Conservation (phyloP, 2,113 vertebrate species). For the Asarcornis scutulata region DNA sequence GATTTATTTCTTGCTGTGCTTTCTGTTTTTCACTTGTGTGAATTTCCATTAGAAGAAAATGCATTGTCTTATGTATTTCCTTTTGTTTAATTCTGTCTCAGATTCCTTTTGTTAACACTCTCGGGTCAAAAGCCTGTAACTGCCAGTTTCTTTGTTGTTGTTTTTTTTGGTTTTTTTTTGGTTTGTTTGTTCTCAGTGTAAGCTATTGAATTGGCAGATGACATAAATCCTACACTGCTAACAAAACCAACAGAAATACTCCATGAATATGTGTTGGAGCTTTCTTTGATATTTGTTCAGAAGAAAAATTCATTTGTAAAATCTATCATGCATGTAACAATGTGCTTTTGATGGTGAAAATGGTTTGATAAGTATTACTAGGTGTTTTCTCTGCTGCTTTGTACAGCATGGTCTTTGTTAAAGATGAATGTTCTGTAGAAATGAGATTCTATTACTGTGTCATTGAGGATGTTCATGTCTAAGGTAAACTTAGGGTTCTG, state of each 20-base stretch:
- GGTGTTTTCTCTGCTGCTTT: conserved; percentile 54
- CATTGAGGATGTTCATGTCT: conserved; percentile 21
- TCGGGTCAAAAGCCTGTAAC: conserved; percentile 44
- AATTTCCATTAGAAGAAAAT: conserved; percentile 34
- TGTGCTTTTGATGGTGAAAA: conserved; percentile 74
- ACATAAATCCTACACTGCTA: conserved; percentile 36
- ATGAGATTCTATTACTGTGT: conserved; percentile 60
- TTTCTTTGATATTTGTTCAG: conserved; percentile 70
- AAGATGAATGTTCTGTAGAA: conserved; percentile 58
- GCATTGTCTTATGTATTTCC: not conserved
- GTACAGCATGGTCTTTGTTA: conserved; percentile 55
- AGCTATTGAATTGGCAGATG: conserved; percentile 62
- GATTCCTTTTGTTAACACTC: conserved; percentile 33
- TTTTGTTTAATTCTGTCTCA: conserved; percentile 63
- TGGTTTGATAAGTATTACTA: conserved; percentile 84
- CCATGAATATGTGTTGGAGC: conserved; percentile 22
- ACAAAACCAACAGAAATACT: conserved; percentile 59
- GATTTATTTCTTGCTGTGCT: conserved; percentile 58
- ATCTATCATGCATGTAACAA: conserved; percentile 75
- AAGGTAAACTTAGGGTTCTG: conserved; percentile 14
- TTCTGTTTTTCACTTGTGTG: conserved; percentile 21
- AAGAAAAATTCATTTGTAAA: conserved; percentile 74
- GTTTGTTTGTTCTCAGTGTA: conserved; percentile 9
- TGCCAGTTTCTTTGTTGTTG: not conserved
- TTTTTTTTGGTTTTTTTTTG: not conserved